Evolutionary conservation across 2,888 invertebrate genomes (phyloP).

Genomic region (Ctenicera cuprea): DNA sequence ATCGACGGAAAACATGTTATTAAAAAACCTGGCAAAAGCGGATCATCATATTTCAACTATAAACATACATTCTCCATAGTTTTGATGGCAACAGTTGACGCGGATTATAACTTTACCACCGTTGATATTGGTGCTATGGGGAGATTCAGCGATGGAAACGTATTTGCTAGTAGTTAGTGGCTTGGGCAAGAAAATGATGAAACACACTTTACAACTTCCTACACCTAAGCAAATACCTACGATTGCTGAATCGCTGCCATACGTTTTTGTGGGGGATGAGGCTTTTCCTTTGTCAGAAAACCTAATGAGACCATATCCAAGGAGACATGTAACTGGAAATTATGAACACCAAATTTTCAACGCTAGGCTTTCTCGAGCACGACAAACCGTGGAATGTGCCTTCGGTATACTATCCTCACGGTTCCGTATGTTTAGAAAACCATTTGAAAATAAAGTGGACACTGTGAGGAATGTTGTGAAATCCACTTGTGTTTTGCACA

Average conservation of each 20-base stretch:
- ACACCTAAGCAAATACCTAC: constrained; percentile 26
- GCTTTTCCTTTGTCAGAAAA: neutral
- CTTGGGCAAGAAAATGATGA: constrained; percentile 46
- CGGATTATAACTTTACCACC: constrained; percentile 51
- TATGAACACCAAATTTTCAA: constrained; percentile 4
- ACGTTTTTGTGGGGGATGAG: constrained; percentile 42
- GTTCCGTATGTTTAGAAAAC: no score
- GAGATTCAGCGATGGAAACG: constrained; percentile 53
- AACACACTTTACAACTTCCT: constrained; percentile 29
- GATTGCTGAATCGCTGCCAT: constrained; percentile 43
- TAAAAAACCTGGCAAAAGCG: constrained; percentile 52
- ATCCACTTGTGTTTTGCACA: no score
- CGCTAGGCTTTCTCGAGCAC: no score
- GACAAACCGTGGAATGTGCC: no score
- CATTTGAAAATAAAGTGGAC: no score
- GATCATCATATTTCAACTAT: constrained; percentile 49
- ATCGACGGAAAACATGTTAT: constrained; percentile 52
- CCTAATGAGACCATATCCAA: constrained; percentile 5
- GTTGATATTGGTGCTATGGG: constrained; percentile 53
- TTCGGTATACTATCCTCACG: no score
- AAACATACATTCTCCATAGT: constrained; percentile 45
- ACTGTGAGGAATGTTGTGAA: no score
- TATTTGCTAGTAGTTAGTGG: constrained; percentile 53
- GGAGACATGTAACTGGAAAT: neutral
- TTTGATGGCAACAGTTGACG: constrained; percentile 44